Conservation (phyloP, 2,888 invertebrate genomes). For the Muschampia plurimacula region DNA sequence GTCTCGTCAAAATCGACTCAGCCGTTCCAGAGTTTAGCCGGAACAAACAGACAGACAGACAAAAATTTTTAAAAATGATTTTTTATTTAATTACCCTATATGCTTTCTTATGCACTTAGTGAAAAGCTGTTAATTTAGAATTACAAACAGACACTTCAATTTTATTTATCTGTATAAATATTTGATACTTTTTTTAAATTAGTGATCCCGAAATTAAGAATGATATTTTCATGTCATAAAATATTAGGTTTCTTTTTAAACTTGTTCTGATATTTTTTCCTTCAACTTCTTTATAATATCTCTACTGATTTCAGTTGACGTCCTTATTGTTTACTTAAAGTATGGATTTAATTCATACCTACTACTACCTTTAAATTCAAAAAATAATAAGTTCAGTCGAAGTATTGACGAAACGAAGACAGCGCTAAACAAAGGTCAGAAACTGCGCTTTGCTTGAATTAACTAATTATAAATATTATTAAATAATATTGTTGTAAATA, state of each 20-base stretch:
- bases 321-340: conserved; percentile 51
- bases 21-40: too few species aligned
- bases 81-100: too few species aligned
- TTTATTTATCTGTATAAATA: too few species aligned
- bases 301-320: conserved; percentile 73
- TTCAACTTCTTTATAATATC: conserved; percentile 6
- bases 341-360: not conserved
- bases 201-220: too few species aligned
- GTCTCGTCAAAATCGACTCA: too few species aligned
- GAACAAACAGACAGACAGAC: too few species aligned
- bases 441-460: conserved; percentile 59
- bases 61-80: too few species aligned
- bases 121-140: too few species aligned
- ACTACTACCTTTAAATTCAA: not conserved
- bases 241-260: not conserved
- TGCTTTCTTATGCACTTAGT: too few species aligned
- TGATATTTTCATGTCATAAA: too few species aligned
- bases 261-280: not conserved
- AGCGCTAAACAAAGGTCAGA: conserved; percentile 83
- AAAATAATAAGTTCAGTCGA: conserved; percentile 31
- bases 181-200: too few species aligned
- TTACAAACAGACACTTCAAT: too few species aligned
- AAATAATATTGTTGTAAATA: not conserved
- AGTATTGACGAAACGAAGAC: conserved; percentile 60
- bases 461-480: conserved; percentile 51